Percentiles rank a stretch among this genome's conserved stretches.
These are phyloP conservation scores for Tragelaphus strepsiceros DNA, from an alignment of 2,113 vertebrate species.

Conservation along the genomic window DNA sequence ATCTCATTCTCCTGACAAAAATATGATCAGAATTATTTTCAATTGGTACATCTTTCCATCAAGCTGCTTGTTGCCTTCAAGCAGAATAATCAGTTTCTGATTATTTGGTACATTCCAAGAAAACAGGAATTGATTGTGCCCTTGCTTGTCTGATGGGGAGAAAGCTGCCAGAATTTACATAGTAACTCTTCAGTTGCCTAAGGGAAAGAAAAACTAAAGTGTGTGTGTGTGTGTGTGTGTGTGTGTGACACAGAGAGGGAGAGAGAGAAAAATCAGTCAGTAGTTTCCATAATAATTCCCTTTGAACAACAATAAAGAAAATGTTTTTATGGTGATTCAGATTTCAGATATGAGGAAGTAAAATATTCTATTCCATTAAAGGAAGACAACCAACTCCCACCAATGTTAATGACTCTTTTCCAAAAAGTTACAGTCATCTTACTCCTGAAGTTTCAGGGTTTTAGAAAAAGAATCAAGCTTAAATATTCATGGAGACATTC, in stretches of 20 bases:
- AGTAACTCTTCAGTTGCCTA: conserved; percentile 16
- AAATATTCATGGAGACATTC: conserved; percentile 2
- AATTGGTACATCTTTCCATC: conserved; percentile 47
- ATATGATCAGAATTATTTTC: conserved; percentile 66
- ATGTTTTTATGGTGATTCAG: neutral
- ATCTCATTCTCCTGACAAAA: conserved; percentile 61
- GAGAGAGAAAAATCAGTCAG: neutral
- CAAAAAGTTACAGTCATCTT: neutral
- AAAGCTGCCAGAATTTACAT: conserved; percentile 16
- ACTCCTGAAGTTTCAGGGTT: neutral
- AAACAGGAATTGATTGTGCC: conserved; percentile 51
- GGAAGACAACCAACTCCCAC: neutral
- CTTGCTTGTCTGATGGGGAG: conserved; percentile 11
- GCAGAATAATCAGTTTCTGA: conserved; percentile 59
- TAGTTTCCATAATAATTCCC: neutral
- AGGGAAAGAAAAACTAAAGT: neutral
- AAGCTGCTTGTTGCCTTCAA: conserved; percentile 50
- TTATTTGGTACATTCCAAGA: conserved; percentile 40
- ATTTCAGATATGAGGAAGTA: conserved; percentile 14
- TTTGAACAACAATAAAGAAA: conserved; percentile 8
- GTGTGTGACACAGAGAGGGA: neutral
- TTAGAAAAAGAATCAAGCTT: conserved; percentile 18
- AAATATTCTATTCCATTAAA: neutral
- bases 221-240: neutral
- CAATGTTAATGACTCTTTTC: neutral